Base-by-base conservation (phyloP, 2,888 invertebrate genomes). In the Melanophora roralis region DNA sequence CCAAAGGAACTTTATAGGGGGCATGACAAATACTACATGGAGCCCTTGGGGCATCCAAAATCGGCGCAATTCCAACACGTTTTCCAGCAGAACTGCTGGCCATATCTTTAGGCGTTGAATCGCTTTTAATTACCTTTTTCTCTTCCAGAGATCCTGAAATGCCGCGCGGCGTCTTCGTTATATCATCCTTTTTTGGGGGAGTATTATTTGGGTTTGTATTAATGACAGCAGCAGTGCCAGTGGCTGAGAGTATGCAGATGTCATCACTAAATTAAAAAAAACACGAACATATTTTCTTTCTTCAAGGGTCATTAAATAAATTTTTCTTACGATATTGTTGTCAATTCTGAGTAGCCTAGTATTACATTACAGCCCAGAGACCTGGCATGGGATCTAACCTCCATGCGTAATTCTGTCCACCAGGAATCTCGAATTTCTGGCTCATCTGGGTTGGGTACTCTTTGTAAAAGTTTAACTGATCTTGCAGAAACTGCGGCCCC, bases 381-480 rank as follows among this genome's bases (percentile, higher is more conserved):
- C 43, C 97, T 91, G 5, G 97, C 96, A 89, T 99, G 98, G 2
- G 98, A 97, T 0, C 98, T 92, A 73, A 99, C 95, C 91, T 99
- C 99, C 89, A 97, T 97, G 60, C 99, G 91, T 23, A 99, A 92
- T 90, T 99, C 98, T 0, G 95, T 96, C 98, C 99, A 99, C 98
- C 98, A 98, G 1, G 95, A 94, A 85, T 98, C 98, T 47, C 98
- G 92, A 2, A 95, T 94, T 87, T 97, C 97, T 14, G 96, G 96
- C 88, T 98, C 98, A 84, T 97, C 96, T 62, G 95, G 92, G 89
- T 95, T 96, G 51, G 94, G 93, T 73, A 95, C 94, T 83, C 95
- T 92, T 87, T 95, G 95, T 51, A 97, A 89, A 32, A 97, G 90
- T 90, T 97, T 97, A 64, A 93, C 97, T 67, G 93, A 97, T 88